phyloP scores from a whole-genome alignment of 2,797 vertebrate species.

The Rhincodon typus region DNA sequence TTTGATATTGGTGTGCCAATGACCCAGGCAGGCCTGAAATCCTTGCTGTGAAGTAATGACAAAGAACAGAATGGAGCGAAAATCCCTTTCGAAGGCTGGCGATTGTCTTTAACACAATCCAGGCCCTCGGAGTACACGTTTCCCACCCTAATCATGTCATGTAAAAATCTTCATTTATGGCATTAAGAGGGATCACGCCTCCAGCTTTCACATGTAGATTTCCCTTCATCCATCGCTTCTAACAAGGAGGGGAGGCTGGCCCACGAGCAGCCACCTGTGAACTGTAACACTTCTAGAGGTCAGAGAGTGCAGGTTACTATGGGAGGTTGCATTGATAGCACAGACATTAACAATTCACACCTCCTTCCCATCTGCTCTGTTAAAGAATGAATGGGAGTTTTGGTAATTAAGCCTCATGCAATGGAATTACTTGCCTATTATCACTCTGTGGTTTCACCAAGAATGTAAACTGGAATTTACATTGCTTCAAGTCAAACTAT shows the following conservation, averaged over 20 bases:
- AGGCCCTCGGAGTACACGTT: background rate
- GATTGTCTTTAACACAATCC: slow-evolving; percentile 17
- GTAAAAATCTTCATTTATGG: background rate
- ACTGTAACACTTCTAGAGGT: background rate
- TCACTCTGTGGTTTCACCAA: background rate
- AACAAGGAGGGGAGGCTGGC: background rate
- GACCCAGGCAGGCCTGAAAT: background rate
- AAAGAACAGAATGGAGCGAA: background rate
- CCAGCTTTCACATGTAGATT: background rate
- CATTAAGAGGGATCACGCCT: background rate
- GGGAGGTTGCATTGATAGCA: background rate
- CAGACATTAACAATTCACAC: background rate
- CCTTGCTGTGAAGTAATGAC: background rate
- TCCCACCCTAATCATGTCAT: slow-evolving; percentile 16
- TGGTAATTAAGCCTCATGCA: background rate
- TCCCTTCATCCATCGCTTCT: background rate
- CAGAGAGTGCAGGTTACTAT: background rate
- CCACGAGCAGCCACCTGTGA: background rate
- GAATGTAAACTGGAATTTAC: background rate
- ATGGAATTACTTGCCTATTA: background rate
- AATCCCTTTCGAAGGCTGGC: background rate
- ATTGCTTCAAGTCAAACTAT: background rate
- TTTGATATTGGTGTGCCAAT: background rate
- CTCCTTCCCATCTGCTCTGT: background rate
- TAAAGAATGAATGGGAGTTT: background rate